phyloP scores from a whole-genome alignment of 2,113 vertebrate species.

The Calidris pugnax region DNA sequence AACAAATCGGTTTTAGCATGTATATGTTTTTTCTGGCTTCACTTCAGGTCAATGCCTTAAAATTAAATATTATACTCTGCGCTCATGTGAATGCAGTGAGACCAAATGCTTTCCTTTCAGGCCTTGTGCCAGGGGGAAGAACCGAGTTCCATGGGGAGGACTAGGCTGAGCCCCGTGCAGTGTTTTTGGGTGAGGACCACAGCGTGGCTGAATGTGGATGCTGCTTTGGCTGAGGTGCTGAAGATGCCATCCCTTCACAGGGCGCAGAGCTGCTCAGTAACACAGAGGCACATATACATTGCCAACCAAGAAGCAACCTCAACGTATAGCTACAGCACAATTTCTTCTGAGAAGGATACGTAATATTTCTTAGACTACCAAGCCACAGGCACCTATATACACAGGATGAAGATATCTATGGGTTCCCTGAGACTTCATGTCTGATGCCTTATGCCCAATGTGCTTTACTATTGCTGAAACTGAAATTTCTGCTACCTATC shows the following conservation, averaged over 20 bases:
- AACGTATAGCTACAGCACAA: background rate
- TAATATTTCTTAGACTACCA: background rate
- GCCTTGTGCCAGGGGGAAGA: background rate
- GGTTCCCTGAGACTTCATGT: background rate
- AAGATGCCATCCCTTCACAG: background rate
- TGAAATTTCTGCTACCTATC: background rate
- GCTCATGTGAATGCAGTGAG: background rate
- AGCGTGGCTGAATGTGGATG: rapidly evolving
- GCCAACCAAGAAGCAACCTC: background rate
- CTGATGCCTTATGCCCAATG: background rate
- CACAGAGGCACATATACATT: rapidly evolving
- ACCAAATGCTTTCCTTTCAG: background rate
- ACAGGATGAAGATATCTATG: too few relatives aligned
- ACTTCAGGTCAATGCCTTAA: background rate
- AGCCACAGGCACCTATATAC: background rate
- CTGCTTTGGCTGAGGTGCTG: background rate
- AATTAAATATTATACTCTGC: background rate
- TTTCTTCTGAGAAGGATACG: background rate
- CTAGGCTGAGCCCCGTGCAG: rapidly evolving
- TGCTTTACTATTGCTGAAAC: background rate
- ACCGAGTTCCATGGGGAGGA: background rate
- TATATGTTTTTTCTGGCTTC: background rate
- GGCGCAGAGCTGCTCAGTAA: background rate
- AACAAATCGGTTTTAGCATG: background rate
- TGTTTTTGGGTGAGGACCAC: rapidly evolving